phyloP scores from a whole-genome alignment of 2,888 invertebrate species.

The Ctena decussata region DNA sequence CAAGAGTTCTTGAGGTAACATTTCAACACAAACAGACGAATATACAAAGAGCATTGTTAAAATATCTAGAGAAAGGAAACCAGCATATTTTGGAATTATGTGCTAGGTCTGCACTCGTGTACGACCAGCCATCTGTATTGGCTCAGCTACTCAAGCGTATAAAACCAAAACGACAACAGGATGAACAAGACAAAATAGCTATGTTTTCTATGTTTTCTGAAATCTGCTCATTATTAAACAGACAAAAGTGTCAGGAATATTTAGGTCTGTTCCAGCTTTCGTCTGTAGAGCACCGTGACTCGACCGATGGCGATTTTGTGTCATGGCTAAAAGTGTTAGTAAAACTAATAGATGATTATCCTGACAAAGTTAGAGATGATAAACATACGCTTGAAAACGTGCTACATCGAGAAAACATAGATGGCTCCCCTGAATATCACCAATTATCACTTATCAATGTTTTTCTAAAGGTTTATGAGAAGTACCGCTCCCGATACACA shows the following conservation, averaged over 20 bases:
- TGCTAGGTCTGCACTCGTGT: background rate
- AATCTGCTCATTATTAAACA: background rate
- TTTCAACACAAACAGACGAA: background rate
- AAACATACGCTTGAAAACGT: background rate
- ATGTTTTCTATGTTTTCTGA: background rate
- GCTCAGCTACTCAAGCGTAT: background rate
- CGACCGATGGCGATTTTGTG: background rate
- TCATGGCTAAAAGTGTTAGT: no score
- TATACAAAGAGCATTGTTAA: background rate
- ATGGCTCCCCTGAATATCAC: background rate
- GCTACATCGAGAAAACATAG: background rate
- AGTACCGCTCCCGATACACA: background rate
- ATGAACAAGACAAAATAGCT: background rate
- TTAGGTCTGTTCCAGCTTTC: background rate
- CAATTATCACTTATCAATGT: no score
- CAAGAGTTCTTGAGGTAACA: background rate
- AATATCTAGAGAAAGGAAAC: background rate
- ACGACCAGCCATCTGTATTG: background rate
- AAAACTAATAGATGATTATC: no score
- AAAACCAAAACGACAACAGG: background rate
- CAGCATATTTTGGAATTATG: background rate
- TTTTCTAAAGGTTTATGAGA: background rate
- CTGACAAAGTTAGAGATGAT: background rate
- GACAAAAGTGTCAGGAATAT: background rate
- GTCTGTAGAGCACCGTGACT: no score